Conservation (phyloP, 2,888 invertebrate species). For the Oegoconia quadripuncta region DNA sequence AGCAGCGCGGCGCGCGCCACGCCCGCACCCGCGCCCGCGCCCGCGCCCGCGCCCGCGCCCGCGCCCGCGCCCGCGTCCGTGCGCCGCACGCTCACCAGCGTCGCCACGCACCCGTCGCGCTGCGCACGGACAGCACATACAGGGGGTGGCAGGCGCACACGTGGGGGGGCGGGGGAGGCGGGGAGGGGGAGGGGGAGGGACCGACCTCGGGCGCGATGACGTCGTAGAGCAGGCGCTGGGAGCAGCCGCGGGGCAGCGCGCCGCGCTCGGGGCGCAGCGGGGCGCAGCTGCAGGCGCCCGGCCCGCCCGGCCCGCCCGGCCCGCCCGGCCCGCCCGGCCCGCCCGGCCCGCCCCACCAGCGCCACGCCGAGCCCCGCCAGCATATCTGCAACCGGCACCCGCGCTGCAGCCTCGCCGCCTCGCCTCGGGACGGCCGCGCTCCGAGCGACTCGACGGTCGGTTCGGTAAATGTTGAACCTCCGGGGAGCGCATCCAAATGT, state of each 20-base stretch:
- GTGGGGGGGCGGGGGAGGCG: background rate
- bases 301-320: slow-evolving; percentile 35
- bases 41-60: slow-evolving; percentile 24
- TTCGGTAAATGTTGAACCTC: too few relatives aligned
- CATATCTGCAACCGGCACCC: slow-evolving; percentile 32
- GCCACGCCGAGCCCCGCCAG: slow-evolving; percentile 40
- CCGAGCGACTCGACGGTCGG: too few relatives aligned
- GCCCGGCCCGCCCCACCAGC: slow-evolving; percentile 34
- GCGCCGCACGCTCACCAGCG: slow-evolving; percentile 33
- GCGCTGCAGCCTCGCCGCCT: background rate
- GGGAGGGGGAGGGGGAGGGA: background rate
- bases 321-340: slow-evolving; percentile 24
- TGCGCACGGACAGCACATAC: slow-evolving; percentile 17
- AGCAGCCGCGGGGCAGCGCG: slow-evolving; percentile 21
- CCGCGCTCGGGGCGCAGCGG: slow-evolving; percentile 40
- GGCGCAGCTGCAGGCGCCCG: slow-evolving; percentile 42
- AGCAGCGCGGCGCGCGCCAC: slow-evolving; percentile 43
- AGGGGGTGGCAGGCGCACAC: background rate
- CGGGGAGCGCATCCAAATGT: too few relatives aligned
- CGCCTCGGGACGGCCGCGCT: background rate
- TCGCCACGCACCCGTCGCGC: slow-evolving; percentile 49
- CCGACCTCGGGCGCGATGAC: slow-evolving; percentile 44
- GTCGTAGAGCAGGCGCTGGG: slow-evolving; percentile 26
- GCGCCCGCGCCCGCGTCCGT: slow-evolving; percentile 20
- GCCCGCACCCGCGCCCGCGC: slow-evolving; percentile 25